A percentile compares a stretch with the other conserved stretches of the same genome.
phyloP scores from a whole-genome alignment of 1,140 invertebrate genomes.

The Lordiphosa stackelbergi region DNA sequence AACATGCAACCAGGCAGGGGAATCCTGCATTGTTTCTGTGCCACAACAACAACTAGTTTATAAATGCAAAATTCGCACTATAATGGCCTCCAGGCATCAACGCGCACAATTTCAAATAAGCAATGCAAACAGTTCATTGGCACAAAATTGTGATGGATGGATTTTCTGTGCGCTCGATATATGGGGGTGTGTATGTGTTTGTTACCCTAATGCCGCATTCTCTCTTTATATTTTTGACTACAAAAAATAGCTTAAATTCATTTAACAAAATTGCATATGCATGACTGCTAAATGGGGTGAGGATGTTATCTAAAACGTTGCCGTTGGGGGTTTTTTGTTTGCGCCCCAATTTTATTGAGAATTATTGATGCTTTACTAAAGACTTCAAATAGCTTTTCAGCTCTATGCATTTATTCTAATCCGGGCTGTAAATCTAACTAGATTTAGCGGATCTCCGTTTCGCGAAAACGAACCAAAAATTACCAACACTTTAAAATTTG shows the following conservation, averaged over 20 bases:
- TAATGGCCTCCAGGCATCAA: constrained; percentile 50
- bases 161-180: constrained; percentile 31
- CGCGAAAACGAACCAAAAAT: too few species aligned
- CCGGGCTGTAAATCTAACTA: too few species aligned
- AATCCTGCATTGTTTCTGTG: constrained; percentile 18
- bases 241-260: constrained; percentile 36
- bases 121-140: constrained; percentile 44
- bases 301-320: constrained; percentile 9
- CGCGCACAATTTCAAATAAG: constrained; percentile 30
- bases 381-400: too few species aligned
- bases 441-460: too few species aligned
- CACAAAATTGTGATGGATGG: constrained; percentile 66
- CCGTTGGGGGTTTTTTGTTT: too few species aligned
- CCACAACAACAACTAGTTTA: constrained; percentile 59
- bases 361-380: too few species aligned
- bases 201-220: constrained; percentile 11
- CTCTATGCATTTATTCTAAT: too few species aligned
- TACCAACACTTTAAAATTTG: too few species aligned
- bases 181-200: constrained; percentile 5
- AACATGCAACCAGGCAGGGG: constrained; percentile 33
- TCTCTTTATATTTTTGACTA: constrained; percentile 21
- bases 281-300: constrained; percentile 18
- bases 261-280: constrained; percentile 53
- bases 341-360: too few species aligned
- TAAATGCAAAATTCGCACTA: constrained; percentile 72